These are phyloP conservation scores for Dusona sp. DNA, from an alignment of 2,888 invertebrate species.

Conservation along the genomic window DNA sequence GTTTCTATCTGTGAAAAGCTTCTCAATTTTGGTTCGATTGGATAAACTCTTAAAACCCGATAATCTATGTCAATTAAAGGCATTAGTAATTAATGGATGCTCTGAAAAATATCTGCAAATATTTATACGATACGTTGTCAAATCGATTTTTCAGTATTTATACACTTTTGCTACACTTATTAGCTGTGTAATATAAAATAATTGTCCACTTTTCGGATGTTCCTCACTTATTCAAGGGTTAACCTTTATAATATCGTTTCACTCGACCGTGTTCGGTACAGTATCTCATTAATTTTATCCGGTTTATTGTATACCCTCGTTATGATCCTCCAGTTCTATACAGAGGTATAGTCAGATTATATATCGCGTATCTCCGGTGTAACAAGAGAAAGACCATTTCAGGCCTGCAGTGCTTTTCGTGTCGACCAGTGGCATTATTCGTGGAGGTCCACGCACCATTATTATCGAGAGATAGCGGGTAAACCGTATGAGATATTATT, in stretches of 20 bases:
- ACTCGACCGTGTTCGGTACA: background rate
- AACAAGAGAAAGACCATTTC: constrained; percentile 42
- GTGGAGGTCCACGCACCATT: constrained; percentile 42
- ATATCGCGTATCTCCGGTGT: constrained; percentile 1
- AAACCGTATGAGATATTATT: constrained; percentile 61
- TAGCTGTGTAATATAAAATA: background rate
- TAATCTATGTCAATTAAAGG: background rate
- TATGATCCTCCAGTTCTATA: constrained; percentile 7
- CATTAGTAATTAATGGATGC: background rate
- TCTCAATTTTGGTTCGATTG: background rate
- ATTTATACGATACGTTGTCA: background rate
- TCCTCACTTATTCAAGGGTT: background rate
- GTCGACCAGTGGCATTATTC: constrained; percentile 53
- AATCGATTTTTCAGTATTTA: background rate
- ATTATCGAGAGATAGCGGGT: constrained; percentile 57
- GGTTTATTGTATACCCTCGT: constrained; percentile 46
- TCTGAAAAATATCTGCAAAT: background rate
- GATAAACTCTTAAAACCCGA: background rate
- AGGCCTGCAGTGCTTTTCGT: constrained; percentile 20
- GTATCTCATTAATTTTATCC: constrained; percentile 49
- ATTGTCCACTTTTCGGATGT: background rate
- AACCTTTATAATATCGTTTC: background rate
- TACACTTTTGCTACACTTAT: background rate
- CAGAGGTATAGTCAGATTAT: background rate
- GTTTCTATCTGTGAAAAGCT: background rate